phyloP scores from a whole-genome alignment of 1,140 invertebrate genomes.

The Pseudomyrmex pallidus region DNA sequence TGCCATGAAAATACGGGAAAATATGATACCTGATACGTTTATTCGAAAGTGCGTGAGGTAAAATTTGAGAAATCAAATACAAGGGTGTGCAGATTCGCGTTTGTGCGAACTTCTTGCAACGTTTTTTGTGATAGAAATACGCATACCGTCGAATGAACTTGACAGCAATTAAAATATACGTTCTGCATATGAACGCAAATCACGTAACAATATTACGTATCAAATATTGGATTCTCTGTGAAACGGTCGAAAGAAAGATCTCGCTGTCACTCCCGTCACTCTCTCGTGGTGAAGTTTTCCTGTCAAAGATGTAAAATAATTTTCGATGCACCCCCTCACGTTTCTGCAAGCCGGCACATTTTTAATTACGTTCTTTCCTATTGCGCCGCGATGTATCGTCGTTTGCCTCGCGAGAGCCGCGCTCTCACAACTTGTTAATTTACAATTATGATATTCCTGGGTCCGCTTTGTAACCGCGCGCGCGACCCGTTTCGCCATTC shows the following conservation, averaged over 20 bases:
- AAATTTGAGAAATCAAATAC: neutral
- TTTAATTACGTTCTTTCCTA: slow-evolving; percentile 50
- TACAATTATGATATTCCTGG: slow-evolving; percentile 56
- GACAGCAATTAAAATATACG: too few relatives aligned
- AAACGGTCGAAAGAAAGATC: neutral
- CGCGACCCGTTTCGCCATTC: slow-evolving; percentile 61
- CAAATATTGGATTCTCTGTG: too few relatives aligned
- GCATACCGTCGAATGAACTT: too few relatives aligned
- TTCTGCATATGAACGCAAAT: too few relatives aligned
- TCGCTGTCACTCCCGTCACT: neutral
- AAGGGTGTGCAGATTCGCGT: neutral
- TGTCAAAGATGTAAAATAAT: slow-evolving; percentile 10
- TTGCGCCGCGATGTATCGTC: slow-evolving; percentile 21
- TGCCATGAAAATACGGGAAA: neutral
- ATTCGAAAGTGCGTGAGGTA: neutral
- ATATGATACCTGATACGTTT: neutral
- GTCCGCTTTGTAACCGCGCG: slow-evolving; percentile 43
- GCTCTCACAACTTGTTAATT: slow-evolving; percentile 60
- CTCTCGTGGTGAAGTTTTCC: neutral
- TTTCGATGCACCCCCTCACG: neutral
- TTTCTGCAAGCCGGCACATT: slow-evolving; percentile 15
- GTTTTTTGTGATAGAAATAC: neutral
- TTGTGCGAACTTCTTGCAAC: neutral
- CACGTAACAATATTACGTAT: too few relatives aligned
- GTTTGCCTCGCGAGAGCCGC: slow-evolving; percentile 3